A percentile compares a stretch with the other conserved stretches of the same genome.
phyloP scores from a whole-genome alignment of 2,797 vertebrate species.

The Oreochromis mossambicus region DNA sequence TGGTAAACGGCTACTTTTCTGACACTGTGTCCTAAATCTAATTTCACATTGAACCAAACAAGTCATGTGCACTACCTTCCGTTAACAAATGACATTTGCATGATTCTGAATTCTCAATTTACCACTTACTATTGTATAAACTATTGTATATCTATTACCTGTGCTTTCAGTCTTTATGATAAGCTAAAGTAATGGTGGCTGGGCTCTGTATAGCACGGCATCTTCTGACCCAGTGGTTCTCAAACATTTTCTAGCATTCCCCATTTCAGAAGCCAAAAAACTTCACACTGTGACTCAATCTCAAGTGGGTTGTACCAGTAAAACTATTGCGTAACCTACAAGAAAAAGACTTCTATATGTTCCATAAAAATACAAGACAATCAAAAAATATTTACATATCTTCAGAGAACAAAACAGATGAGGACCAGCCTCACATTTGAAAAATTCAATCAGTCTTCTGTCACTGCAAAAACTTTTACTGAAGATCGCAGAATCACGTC shows the following conservation, averaged over 20 bases:
- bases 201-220: neutral
- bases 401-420: neutral
- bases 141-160: neutral
- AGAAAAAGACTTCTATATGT: neutral
- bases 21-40: neutral
- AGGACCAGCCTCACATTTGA: accelerated
- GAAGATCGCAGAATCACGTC: neutral
- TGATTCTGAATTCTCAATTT: neutral
- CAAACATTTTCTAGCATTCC: neutral
- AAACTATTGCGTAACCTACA: neutral
- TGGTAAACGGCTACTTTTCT: neutral
- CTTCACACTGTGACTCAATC: neutral
- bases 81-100: neutral
- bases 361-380: neutral
- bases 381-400: neutral
- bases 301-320: neutral
- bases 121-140: neutral
- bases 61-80: neutral
- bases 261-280: neutral
- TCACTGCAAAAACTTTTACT: neutral
- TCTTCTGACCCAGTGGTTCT: neutral
- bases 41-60: neutral
- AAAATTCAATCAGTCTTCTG: accelerated
- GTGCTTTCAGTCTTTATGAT: neutral
- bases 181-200: neutral